Base-by-base conservation (phyloP, 2,797 vertebrate genomes). In the Platyrinchus mystaceus region DNA sequence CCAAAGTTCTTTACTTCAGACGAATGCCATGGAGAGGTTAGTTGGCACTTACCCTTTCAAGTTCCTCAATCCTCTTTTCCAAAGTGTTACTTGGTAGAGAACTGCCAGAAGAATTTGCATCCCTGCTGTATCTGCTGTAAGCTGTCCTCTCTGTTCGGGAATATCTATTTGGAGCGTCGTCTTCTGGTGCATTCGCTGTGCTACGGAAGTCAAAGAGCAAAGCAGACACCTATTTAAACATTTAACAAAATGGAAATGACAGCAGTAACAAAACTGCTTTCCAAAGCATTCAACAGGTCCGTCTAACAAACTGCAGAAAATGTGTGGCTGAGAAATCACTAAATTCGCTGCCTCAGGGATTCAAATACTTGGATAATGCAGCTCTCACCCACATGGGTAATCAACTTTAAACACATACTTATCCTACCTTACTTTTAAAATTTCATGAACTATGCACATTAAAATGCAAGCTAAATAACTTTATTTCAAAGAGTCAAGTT, bases 41-140 rank as follows among this genome's bases (percentile, higher is more conserved):
- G 59, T 8, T 68, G 34, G 71, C 70, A 74, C 71, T 34, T 96
- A 99, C 99, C 98, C 97, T 99, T 97, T 99, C 99, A 96, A 99
- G 98, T 84, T 99, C 99, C 88, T 99, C 99, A 93, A 99, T 95
- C 97, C 98, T 98, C 93, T 98, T 99, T 97, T 99, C 99, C 98
- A 99, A 97, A 93, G 95, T 47, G 39, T 95, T 97, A 92, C 89
- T 98, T 30, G 98, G 96, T 41, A 97, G 44, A 32, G 97, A 96
- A 89, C 90, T 97, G 46, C 97, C 96, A 39, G 98, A 97, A 71
- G 97, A 94, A 84, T 97, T 98, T 84, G 97, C 84, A 19, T 99
- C 99, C 94, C 98, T 98, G 97, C 93, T 96, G 21, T 98, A 98
- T 59, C 98, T 98, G 95, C 93, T 94, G 75, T 98, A 97, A 23